These are phyloP conservation scores for Microctonus brassicae DNA, from an alignment of 2,888 invertebrate species.

Conservation along the genomic window DNA sequence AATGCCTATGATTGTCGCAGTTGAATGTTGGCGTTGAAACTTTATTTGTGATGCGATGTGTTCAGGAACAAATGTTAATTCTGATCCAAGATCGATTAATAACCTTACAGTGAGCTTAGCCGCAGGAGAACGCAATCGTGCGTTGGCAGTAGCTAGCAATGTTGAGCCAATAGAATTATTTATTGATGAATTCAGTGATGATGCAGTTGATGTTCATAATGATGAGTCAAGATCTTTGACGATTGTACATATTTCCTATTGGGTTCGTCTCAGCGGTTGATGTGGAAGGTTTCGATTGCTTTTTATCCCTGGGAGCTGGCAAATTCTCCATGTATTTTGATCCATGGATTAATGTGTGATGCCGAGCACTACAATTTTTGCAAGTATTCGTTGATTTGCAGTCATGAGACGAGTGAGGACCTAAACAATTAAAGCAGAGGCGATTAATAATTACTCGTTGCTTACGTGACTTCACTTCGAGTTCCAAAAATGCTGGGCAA, in stretches of 20 bases:
- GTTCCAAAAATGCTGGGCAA: no score
- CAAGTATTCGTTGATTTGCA: no score
- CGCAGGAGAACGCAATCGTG: neutral
- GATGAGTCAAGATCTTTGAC: neutral
- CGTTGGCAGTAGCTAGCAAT: neutral
- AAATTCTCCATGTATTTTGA: no score
- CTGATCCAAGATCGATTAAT: neutral
- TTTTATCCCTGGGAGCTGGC: no score
- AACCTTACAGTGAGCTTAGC: neutral
- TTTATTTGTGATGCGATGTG: neutral
- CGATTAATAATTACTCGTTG: no score
- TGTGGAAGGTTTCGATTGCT: neutral
- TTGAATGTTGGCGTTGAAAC: neutral
- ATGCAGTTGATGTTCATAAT: neutral
- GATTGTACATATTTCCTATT: neutral
- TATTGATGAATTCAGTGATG: no score
- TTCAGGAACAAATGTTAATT: neutral
- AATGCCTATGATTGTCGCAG: neutral
- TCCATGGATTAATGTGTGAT: neutral
- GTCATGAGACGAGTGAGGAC: no score
- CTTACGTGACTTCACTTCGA: no score
- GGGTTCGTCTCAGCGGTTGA: neutral
- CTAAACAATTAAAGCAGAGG: no score
- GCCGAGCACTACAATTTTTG: no score
- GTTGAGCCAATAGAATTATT: neutral